Percentiles rank a stretch among this genome's conserved stretches.
Evolutionary conservation across 2,888 invertebrate species (phyloP).

Genomic region (Thecophora atra): DNA sequence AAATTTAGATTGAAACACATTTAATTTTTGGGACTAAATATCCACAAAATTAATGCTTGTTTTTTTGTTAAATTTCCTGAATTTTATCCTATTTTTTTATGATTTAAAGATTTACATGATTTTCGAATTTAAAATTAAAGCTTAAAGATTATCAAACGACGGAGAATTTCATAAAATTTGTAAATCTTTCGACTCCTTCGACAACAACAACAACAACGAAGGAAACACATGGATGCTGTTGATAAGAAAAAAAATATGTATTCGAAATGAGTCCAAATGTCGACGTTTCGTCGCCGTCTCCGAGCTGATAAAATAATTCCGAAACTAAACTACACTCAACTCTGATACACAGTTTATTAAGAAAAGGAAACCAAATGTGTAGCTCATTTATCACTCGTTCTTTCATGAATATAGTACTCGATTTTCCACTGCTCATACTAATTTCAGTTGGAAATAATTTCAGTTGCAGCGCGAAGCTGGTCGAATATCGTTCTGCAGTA

Average conservation of each 20-base stretch:
- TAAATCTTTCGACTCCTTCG: neutral
- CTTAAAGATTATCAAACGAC: no score
- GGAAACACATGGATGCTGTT: conserved; percentile 40
- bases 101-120: conserved; percentile 8
- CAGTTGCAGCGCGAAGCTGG: conserved; percentile 45
- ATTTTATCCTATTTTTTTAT: neutral
- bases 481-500: conserved; percentile 43
- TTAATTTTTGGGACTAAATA: no score
- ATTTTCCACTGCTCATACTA: conserved; percentile 20
- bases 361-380: conserved; percentile 20
- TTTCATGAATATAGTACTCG: conserved; percentile 8
- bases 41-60: no score
- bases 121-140: neutral
- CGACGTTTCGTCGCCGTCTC: conserved; percentile 44
- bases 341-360: conserved; percentile 25
- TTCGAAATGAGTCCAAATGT: conserved; percentile 48
- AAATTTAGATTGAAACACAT: no score
- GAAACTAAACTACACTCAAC: conserved; percentile 31
- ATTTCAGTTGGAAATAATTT: conserved; percentile 38
- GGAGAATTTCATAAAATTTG: neutral
- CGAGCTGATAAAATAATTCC: conserved; percentile 45
- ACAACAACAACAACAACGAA: conserved; percentile 5
- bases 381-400: conserved; percentile 40
- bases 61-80: no score
- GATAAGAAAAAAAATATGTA: conserved; percentile 42